Base-by-base conservation (phyloP, 2,888 invertebrate species). In the Opisthograptis luteolata region DNA sequence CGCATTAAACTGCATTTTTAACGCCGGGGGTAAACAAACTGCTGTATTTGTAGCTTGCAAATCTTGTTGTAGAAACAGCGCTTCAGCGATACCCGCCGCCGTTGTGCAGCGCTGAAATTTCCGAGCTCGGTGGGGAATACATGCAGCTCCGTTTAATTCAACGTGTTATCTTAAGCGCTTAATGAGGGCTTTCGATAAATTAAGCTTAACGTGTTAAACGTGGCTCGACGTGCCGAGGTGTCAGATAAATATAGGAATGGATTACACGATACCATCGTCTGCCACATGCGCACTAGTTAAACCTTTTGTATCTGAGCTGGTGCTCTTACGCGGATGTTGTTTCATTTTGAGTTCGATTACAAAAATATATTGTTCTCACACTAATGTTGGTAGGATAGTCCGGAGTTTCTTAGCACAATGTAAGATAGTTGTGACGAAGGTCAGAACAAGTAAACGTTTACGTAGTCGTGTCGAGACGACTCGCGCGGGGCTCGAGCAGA, bases 1-100 rank as follows among this genome's bases (percentile, higher is more conserved):
- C 15, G 32, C 41, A 40, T 47, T 41, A 49, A 55, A 53, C 44
- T 58, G 55, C 50, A 58, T 58, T 55, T 58, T 55, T 55, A 58
- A 58, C 44, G 30, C 43, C 19, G 20, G 19, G 27, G 13, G 7
- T n/a, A 32, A 15, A 25, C 31, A 37, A 45, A 45, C 37, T 20
- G 28, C 12, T 39, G 19, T 17, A 27, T 37, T 14, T 25, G 25
- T 37, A 15, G 6, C 9, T 22, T 35, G 14, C 36, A 15, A 35
- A 14, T 17, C 6, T 22, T 14, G 14, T 6, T 14, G 2, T 12
- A 5, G 14, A 35, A 8, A 32, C 10, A 25, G 15, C 25, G 37
- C 37, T 37, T 25, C 15, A 34, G 12, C 24, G 6, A n/a, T 5
- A 2, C 10, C 15, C 34, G 1, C 6, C 32, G 7, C 8, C n/a